A percentile compares a stretch with the other conserved stretches of the same genome.
phyloP scores from a whole-genome alignment of 2,888 invertebrate genomes.

The Drymonia ruficornis region DNA sequence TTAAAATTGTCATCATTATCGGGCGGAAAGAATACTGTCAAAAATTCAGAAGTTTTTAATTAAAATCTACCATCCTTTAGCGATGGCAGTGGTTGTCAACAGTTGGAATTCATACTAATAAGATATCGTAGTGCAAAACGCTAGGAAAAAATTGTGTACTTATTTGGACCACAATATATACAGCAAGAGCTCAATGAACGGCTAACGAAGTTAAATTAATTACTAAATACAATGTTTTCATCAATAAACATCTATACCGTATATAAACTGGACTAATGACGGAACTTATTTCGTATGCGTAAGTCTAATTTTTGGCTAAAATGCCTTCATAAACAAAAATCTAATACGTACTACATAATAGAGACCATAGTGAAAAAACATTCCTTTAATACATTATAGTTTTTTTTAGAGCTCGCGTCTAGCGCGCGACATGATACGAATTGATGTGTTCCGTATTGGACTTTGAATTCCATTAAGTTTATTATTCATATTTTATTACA shows the following conservation, averaged over 20 bases:
- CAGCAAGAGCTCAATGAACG: constrained; percentile 59
- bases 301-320: neutral
- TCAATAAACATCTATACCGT: constrained; percentile 21
- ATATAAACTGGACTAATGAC: constrained; percentile 8
- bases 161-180: constrained; percentile 25
- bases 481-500: neutral
- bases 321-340: too few relatives aligned
- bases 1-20: too few relatives aligned
- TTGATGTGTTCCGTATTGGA: constrained; percentile 2
- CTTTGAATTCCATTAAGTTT: neutral
- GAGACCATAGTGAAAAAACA: too few relatives aligned
- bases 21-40: too few relatives aligned
- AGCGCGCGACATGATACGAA: constrained; percentile 3
- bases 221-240: constrained; percentile 39
- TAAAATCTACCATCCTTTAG: too few relatives aligned
- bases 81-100: too few relatives aligned
- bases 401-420: constrained; percentile 1
- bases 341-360: too few relatives aligned
- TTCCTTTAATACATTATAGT: too few relatives aligned
- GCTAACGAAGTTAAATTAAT: constrained; percentile 76
- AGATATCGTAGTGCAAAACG: too few relatives aligned
- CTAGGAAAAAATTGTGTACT: neutral
- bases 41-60: too few relatives aligned
- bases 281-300: constrained; percentile 7
- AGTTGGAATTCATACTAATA: too few relatives aligned